Evolutionary conservation across 2,888 invertebrate genomes (phyloP).

Genomic region (Danaus chrysippus): DNA sequence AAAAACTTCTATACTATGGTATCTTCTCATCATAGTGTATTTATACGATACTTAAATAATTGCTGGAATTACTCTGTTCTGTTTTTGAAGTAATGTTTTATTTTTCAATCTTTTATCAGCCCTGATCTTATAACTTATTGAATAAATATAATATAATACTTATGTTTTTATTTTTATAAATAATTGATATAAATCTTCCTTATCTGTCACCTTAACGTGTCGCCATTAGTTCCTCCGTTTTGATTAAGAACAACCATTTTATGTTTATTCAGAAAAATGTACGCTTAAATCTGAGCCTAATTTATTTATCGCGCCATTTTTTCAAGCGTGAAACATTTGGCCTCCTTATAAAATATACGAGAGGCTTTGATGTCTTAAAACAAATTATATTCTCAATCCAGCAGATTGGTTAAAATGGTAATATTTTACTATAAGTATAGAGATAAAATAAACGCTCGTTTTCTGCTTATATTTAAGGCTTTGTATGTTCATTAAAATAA

Average conservation of each 20-base stretch:
- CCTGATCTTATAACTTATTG: too few species aligned
- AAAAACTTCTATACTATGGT: too few species aligned
- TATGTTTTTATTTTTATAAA: slow-evolving; percentile 22
- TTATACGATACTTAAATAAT: too few species aligned
- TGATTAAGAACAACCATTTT: slow-evolving; percentile 37
- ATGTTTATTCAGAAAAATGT: slow-evolving; percentile 42
- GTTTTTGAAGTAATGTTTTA: too few species aligned
- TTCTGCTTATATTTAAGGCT: neutral
- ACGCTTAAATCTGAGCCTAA: slow-evolving; percentile 43
- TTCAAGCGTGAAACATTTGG: slow-evolving; percentile 30
- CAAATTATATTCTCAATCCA: slow-evolving; percentile 25
- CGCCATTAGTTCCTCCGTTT: slow-evolving; percentile 36
- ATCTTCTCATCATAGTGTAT: too few species aligned
- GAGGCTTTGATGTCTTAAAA: slow-evolving; percentile 29
- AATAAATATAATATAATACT: too few species aligned
- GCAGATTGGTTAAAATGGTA: slow-evolving; percentile 15
- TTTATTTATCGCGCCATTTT: slow-evolving; percentile 41
- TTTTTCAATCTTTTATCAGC: too few species aligned
- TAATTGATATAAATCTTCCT: slow-evolving; percentile 35
- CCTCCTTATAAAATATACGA: slow-evolving; percentile 28
- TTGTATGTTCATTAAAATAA: too few species aligned
- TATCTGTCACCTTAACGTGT: slow-evolving; percentile 38
- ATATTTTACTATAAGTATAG: neutral
- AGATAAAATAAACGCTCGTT: neutral
- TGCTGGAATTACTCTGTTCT: too few species aligned